Evolutionary conservation across 64 coral and sea anemone species (phyloP), one percentile per base, ranked within the genome.

Genomic region (Astreopora myriophthalma): DNA sequence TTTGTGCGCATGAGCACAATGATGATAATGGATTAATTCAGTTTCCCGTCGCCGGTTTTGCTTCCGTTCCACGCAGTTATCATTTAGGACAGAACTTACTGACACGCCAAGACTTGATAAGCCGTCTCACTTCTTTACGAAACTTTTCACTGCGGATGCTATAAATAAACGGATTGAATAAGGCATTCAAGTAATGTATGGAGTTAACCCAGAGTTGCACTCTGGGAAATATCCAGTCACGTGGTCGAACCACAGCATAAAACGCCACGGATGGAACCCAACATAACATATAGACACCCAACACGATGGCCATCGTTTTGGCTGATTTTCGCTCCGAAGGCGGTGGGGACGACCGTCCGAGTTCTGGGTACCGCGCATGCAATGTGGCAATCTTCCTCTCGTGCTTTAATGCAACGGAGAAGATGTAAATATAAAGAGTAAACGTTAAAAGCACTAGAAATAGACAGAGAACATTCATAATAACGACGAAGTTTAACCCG

Each of bases 331-430:
- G 12, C 49, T 80, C 76, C 76, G 29, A 80, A 0, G 51, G 76
- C 4, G 34, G 48, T 9, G 51, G 46, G 22, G 76, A 20, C 0
- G 28, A 34, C 3, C 76, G 29, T 13, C 16, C 1, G 14, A 19
- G 1, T 33, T 60, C 30, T 8, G 68, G 31, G 30, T 32, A 16
- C 17, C 34, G 51, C 68, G 6, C 13, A 5, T 33, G 49, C 29
- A 58, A 57, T 14, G 76, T 1, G 20, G 49, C 48, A 20, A 80
- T 80, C 22, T 80, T 80, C 29, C 31, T 80, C 51, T 80, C 76
- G 76, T 80, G 76, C 31, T 80, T 80, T n/a, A 80, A 80, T 0
- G 76, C 49, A 22, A 80, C 26, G 26, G 30, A 80, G 46, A 80
- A 80, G 5, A 80, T 80, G 13, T 58, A 80, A 35, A 80, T 34